Conservation (phyloP, 2,888 invertebrate genomes). For the Parasteatoda lunata region DNA sequence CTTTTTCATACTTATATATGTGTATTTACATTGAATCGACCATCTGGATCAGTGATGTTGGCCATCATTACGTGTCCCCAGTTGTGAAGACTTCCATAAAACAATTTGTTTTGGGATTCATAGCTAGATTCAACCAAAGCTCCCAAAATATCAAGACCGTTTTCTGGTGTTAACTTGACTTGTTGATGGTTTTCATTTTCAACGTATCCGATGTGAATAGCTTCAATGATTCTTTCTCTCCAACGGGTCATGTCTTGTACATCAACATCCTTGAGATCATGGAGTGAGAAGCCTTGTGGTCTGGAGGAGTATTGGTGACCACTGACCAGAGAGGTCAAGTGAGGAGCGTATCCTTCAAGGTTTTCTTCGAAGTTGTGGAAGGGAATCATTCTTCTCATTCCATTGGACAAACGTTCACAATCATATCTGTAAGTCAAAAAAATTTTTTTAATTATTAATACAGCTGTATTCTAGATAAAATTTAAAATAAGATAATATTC, state of each 20-base stretch:
- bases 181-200: constrained; percentile 76
- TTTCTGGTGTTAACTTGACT: constrained; percentile 79
- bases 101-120: constrained; percentile 76
- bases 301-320: constrained; percentile 54
- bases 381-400: constrained; percentile 80
- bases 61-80: constrained; percentile 86
- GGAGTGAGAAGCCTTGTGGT: constrained; percentile 54
- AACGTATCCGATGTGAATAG: constrained; percentile 81
- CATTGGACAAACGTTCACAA: constrained; percentile 83
- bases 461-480: too few relatives aligned
- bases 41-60: constrained; percentile 87
- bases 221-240: constrained; percentile 83
- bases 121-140: constrained; percentile 83
- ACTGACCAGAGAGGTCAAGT: constrained; percentile 62
- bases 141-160: constrained; percentile 85
- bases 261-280: constrained; percentile 48
- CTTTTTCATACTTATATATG: too few relatives aligned
- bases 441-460: not conserved
- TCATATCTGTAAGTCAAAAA: constrained; percentile 77
- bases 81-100: constrained; percentile 85
- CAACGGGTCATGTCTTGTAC: constrained; percentile 79
- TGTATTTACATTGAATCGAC: constrained; percentile 80
- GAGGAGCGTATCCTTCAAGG: constrained; percentile 59
- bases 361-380: constrained; percentile 75
- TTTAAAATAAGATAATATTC: too few relatives aligned